Evolutionary conservation across 2,888 invertebrate species (phyloP).

Genomic region (Drosophila differens): DNA sequence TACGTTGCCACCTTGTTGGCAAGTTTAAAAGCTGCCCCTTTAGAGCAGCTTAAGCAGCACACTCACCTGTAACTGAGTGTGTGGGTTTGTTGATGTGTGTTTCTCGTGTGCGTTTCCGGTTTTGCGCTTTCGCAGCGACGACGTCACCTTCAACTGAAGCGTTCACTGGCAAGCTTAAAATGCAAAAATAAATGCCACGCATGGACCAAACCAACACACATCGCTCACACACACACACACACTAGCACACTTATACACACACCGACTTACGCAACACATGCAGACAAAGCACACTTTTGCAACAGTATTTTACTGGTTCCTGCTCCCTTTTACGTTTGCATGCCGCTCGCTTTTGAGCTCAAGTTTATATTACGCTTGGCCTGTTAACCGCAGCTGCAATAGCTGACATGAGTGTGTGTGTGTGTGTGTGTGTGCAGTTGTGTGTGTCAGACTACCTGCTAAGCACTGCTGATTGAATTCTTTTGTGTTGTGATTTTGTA

Average conservation of each 20-base stretch:
- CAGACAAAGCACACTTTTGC: conserved; percentile 27
- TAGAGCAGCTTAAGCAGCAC: conserved; percentile 49
- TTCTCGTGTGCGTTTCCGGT: conserved; percentile 69
- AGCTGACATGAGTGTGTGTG: conserved; percentile 28
- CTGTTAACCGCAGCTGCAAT: conserved; percentile 77
- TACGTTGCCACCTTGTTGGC: conserved; percentile 73
- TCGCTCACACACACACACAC: conserved; percentile 22
- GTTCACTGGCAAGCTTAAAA: conserved; percentile 73
- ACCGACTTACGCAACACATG: conserved; percentile 1
- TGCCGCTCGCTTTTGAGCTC: conserved; percentile 70
- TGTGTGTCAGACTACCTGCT: conserved; percentile 60
- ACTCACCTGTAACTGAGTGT: conserved; percentile 15
- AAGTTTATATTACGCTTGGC: conserved; percentile 81
- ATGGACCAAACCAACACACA: conserved; percentile 47
- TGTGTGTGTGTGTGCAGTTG: conserved; percentile 17
- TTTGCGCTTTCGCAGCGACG: conserved; percentile 60
- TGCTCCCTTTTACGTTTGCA: conserved; percentile 8
- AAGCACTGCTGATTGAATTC: conserved; percentile 80
- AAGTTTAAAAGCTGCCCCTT: conserved; percentile 72
- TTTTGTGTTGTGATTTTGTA: conserved; percentile 79
- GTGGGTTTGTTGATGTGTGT: conserved; percentile 25
- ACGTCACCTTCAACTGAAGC: conserved; percentile 59
- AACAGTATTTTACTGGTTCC: conserved; percentile 6
- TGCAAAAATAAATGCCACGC: conserved; percentile 80
- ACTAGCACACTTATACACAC: not conserved